phyloP scores from a whole-genome alignment of 2,888 invertebrate species.

The Neocrepidodera transversa region DNA sequence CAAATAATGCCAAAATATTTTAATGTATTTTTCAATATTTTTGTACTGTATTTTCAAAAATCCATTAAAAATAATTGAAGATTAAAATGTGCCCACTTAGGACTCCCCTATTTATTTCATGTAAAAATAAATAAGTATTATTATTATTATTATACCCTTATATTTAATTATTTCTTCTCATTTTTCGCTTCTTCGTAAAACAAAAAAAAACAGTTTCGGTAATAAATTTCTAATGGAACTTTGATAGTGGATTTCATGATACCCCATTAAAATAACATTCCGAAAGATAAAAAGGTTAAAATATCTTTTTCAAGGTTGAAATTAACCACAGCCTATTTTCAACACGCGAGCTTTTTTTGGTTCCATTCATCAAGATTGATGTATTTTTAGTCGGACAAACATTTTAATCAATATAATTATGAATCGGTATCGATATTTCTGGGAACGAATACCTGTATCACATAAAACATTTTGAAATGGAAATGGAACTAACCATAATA shows the following conservation, averaged over 20 bases:
- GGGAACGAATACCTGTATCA: slow-evolving; percentile 1
- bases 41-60: no score
- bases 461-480: slow-evolving; percentile 3
- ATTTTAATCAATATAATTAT: slow-evolving; percentile 30
- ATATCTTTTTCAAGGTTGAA: slow-evolving; percentile 20
- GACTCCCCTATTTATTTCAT: no score
- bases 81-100: no score
- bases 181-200: no score
- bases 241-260: slow-evolving; percentile 10
- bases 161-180: no score
- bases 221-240: neutral
- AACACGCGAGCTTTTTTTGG: slow-evolving; percentile 25
- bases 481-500: no score
- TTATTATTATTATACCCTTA: no score
- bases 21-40: no score
- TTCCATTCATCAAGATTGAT: slow-evolving; percentile 28
- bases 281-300: slow-evolving; percentile 15
- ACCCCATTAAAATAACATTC: slow-evolving; percentile 19
- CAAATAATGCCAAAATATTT: no score
- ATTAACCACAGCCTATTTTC: slow-evolving; percentile 18
- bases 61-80: no score
- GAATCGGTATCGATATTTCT: slow-evolving; percentile 9
- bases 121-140: no score
- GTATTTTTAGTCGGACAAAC: slow-evolving; percentile 23
- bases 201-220: no score